Base-by-base conservation (phyloP, 2,113 vertebrate genomes). In the Cryptotis parvus region DNA sequence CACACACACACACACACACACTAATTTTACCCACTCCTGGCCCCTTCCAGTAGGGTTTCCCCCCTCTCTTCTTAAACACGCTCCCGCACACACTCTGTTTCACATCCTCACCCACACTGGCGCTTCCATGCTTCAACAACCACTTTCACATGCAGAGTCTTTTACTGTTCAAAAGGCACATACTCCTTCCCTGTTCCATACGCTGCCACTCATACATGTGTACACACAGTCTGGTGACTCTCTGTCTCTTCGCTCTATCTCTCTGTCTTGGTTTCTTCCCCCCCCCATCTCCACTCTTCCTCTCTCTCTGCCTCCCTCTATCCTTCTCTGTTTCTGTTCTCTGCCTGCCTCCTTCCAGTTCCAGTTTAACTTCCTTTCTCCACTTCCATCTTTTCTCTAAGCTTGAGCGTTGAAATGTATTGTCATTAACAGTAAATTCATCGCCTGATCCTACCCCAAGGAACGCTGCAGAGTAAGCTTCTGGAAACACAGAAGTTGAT, bases 1-100 rank as follows among this genome's bases (percentile, higher is more conserved):
- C n/a, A n/a, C n/a, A n/a, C n/a, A n/a, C n/a, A n/a, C n/a, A n/a
- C 91, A 84, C 91, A 95, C 37, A 79, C 58, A 78, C 86, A 85
- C 1, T 11, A 33, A 6, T 68, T 69, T 77, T 95, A 10, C 5
- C 58, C 52, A 35, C 55, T 52, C 26, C 35, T n/a, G n/a, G 16
- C 35, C 82, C 82, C 37, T 52, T 43, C 27, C 39, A 35, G 65
- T 37, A n/a, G 69, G 43, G 35, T 52, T 75, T 82, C 43, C 80
- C 80, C 74, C 39, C 41, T 83, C 63, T 31, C 82, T 37, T 49
- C 76, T 85, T 75, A 35, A 91, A 79, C 61, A 69, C 52, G 63
- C 87, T 91, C 31, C 55, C 11, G 73, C 52, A 45, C 27, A 69
- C 58, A 80, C 41, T 65, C 0, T 70, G 39, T 91, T 70, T 55